Evolutionary conservation across 2,113 vertebrate genomes (phyloP).

Genomic region (Cricetomys ansorgei): DNA sequence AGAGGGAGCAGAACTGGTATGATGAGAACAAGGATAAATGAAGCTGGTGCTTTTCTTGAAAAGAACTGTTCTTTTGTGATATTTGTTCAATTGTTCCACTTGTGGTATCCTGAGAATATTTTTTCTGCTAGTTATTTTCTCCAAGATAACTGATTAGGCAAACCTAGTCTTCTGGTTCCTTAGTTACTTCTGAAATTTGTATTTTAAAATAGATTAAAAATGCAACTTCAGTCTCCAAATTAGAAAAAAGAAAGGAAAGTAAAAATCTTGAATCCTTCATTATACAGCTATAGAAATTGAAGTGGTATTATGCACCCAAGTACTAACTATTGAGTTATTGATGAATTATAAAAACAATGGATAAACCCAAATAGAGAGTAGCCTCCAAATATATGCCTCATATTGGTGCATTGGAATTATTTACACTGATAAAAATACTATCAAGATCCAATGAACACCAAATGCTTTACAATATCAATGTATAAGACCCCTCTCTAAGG

Average conservation of each 20-base stretch:
- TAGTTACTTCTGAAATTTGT: neutral
- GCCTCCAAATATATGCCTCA: neutral
- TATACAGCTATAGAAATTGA: neutral
- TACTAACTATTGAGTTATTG: neutral
- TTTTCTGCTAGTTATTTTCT: conserved; percentile 4
- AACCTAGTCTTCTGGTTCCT: neutral
- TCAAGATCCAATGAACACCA: neutral
- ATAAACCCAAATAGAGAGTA: neutral
- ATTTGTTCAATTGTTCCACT: neutral
- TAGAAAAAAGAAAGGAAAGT: neutral
- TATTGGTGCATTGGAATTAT: fast-evolving
- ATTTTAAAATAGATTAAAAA: conserved; percentile 11
- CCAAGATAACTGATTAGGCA: neutral
- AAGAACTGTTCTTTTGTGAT: neutral
- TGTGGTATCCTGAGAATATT: neutral
- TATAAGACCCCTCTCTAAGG: neutral
- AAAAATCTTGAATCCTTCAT: neutral
- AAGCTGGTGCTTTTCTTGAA: neutral
- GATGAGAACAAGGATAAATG: neutral
- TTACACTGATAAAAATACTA: neutral
- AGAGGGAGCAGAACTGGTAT: neutral
- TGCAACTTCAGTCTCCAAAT: neutral
- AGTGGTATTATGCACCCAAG: neutral
- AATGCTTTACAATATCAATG: neutral
- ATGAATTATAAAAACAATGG: neutral